These are phyloP conservation scores for Listrodromus nycthemerus DNA, from an alignment of 2,888 invertebrate species.

Conservation along the genomic window DNA sequence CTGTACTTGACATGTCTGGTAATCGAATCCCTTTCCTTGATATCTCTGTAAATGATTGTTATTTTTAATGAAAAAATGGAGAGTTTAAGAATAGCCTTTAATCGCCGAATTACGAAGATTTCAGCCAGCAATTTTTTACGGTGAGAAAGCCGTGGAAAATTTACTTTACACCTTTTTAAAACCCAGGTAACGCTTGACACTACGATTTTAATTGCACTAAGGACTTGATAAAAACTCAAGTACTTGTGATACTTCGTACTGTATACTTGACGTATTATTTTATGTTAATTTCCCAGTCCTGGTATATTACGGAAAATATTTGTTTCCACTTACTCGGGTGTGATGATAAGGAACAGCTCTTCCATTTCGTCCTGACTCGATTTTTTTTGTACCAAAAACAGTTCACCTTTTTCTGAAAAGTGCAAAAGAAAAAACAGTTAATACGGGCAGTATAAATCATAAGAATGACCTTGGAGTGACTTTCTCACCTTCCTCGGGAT, in stretches of 20 bases:
- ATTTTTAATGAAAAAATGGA: neutral
- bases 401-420: conserved; percentile 78
- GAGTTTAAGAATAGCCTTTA: too few relatives aligned
- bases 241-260: neutral
- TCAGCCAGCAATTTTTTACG: too few relatives aligned
- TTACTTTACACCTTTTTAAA: too few relatives aligned
- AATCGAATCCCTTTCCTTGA: conserved; percentile 85
- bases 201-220: too few relatives aligned
- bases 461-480: neutral
- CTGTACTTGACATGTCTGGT: conserved; percentile 82
- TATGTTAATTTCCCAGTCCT: too few relatives aligned
- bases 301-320: neutral
- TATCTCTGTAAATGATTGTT: conserved; percentile 80
- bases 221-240: too few relatives aligned
- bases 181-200: too few relatives aligned
- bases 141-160: too few relatives aligned
- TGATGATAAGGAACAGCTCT: conserved; percentile 85
- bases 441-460: neutral
- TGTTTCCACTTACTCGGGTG: conserved; percentile 77
- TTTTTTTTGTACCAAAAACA: conserved; percentile 83
- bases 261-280: neutral
- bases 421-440: neutral
- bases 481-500: conserved; percentile 78
- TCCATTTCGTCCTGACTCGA: conserved; percentile 81
- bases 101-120: too few relatives aligned